Evolutionary conservation across 2,797 vertebrate genomes (phyloP).

Genomic region (Rhynchonycteris naso): DNA sequence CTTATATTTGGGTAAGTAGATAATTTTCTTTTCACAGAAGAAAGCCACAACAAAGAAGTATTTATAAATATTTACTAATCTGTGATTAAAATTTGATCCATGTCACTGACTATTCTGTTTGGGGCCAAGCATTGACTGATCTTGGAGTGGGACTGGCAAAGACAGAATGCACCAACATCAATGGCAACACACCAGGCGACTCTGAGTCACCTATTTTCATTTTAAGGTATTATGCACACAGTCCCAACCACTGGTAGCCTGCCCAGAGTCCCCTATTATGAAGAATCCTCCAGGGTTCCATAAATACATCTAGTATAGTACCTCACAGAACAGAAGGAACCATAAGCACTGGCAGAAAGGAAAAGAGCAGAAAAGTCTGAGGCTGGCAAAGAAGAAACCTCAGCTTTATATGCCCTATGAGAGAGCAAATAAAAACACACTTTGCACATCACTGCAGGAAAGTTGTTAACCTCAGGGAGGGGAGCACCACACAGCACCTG

Average conservation of each 20-base stretch:
- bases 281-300: not conserved
- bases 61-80: not conserved
- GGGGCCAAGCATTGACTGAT: not conserved
- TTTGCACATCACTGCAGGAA: not conserved
- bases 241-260: not conserved
- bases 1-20: not conserved
- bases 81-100: not conserved
- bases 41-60: not conserved
- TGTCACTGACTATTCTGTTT: not conserved
- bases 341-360: not conserved
- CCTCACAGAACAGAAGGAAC: not conserved
- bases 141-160: not conserved
- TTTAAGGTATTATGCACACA: not conserved
- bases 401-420: not conserved
- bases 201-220: not conserved
- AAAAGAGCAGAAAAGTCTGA: not conserved
- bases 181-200: not conserved
- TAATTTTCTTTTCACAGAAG: slow-evolving; percentile 17
- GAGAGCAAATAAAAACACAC: not conserved
- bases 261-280: not conserved
- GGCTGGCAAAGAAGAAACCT: not conserved
- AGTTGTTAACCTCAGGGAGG: not conserved
- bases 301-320: not conserved
- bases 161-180: not conserved
- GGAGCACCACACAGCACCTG: accelerated